Percentiles rank a stretch among this genome's conserved stretches.
phyloP scores from a whole-genome alignment of 37 sponge, comb jelly and placozoan genomes.

The Ephydatia muelleri region DNA sequence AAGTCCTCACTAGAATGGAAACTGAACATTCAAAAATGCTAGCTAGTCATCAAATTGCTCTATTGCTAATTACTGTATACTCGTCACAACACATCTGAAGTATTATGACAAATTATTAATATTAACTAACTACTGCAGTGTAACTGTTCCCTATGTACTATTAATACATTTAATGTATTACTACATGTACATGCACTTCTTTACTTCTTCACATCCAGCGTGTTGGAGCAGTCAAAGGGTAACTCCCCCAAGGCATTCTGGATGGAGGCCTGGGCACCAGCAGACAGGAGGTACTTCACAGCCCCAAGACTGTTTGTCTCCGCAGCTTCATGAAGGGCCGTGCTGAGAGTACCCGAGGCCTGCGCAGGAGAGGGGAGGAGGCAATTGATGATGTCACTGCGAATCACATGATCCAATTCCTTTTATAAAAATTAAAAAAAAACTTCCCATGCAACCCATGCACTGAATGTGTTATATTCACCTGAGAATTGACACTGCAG shows the following conservation, averaged over 20 bases:
- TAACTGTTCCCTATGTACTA: neutral
- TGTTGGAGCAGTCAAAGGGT: conserved; percentile 67
- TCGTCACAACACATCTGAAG: too few relatives aligned
- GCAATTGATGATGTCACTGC: neutral
- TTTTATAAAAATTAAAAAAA: too few relatives aligned
- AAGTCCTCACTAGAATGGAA: too few relatives aligned
- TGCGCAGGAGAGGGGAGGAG: conserved; percentile 3
- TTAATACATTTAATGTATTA: neutral
- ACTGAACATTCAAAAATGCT: too few relatives aligned
- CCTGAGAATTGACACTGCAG: conserved; percentile 54
- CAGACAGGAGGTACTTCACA: conserved; percentile 38
- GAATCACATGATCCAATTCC: neutral
- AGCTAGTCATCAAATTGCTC: too few relatives aligned
- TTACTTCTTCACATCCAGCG: conserved; percentile 56
- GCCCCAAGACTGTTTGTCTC: conserved; percentile 17
- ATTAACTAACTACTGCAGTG: neutral
- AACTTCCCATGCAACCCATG: conserved; percentile 9
- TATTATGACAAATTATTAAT: too few relatives aligned
- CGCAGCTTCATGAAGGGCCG: conserved; percentile 75
- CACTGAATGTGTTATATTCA: conserved; percentile 4
- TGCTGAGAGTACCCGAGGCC: conserved; percentile 46
- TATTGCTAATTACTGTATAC: too few relatives aligned
- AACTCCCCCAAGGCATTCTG: conserved; percentile 56
- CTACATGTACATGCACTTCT: neutral
- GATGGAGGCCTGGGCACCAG: conserved; percentile 20